Evolutionary conservation across 2,797 vertebrate species (phyloP), one percentile per base, ranked within the genome.

Genomic region (Hephaestus fuliginosus): DNA sequence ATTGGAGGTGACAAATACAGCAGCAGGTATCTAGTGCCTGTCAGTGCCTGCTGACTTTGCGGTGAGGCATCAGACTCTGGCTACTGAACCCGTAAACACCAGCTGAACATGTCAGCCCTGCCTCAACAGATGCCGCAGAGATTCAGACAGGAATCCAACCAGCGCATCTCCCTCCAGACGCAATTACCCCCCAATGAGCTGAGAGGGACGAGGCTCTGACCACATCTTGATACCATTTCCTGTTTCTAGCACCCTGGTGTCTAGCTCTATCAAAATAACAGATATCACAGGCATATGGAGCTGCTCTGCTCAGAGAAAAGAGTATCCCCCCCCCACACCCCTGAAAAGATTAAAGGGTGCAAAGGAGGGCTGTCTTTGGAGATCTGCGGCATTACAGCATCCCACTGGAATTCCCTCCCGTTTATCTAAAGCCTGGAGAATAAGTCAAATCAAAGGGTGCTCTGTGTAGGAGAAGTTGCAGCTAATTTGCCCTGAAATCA

Each of bases 401-500:
- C 86, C 89, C 76, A 8, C 81, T 86, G 92, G 93, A 96, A 95
- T 94, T 91, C 91, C 85, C 81, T 64, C 22, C 80, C 88, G 76
- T 94, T 93, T 89, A 91, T 89, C 89, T 88, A 82, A 94, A 94
- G 89, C 92, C 86, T 81, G 72, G 71, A 92, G 89, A 94, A 92
- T 82, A 91, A 89, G 84, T 89, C 82, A 94, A 95, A 95, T 94
- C 92, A 96, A 96, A 96, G 91, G 87, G 22, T 58, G 83, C 91
- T 83, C 81, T 92, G 88, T 86, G 58, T n/a, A 92, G 87, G 79
- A 93, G 94, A 95, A 94, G 92, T 88, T 93, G 85, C 92, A 87
- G 93, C 93, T 95, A 96, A 95, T 96, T 96, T 96, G 92, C 95
- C 94, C 94, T 94, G 86, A 96, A 96, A 94, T 95, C 95, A 93